Evolutionary conservation across 2,888 invertebrate species (phyloP).

Genomic region (Drosophila mimica): DNA sequence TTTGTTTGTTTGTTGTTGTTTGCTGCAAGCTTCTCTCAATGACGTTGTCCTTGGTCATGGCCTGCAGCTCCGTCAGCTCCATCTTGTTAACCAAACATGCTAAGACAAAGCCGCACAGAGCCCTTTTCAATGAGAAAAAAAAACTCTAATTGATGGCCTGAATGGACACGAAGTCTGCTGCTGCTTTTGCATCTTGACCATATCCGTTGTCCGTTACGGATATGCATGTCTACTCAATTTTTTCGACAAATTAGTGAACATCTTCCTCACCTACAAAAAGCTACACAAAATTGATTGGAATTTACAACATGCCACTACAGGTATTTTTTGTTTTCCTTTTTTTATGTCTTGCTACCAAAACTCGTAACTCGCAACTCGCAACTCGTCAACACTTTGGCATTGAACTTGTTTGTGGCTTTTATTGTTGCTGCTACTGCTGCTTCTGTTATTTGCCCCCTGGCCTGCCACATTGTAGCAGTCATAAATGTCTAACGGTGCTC

Average conservation of each 20-base stretch:
- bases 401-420: conserved; percentile 57
- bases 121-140: conserved; percentile 28
- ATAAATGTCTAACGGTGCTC: conserved; percentile 37
- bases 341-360: conserved; percentile 22
- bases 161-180: conserved; percentile 31
- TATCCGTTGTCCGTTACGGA: conserved; percentile 68
- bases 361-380: conserved; percentile 40
- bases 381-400: conserved; percentile 59
- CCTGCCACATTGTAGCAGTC: conserved; percentile 22
- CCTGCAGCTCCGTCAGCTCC: conserved; percentile 75
- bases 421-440: conserved; percentile 29
- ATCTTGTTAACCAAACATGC: conserved; percentile 83
- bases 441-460: conserved; percentile 39
- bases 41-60: conserved; percentile 69
- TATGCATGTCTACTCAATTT: conserved; percentile 81
- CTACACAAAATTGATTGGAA: conserved; percentile 82
- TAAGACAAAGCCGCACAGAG: conserved; percentile 79
- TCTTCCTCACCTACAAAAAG: conserved; percentile 39
- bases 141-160: conserved; percentile 65
- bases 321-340: conserved; percentile 28
- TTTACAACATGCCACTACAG: conserved; percentile 68
- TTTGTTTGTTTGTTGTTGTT: conserved; percentile 47
- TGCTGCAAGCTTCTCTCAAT: conserved; percentile 67
- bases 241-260: conserved; percentile 75
- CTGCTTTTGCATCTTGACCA: conserved; percentile 75